phyloP scores from a whole-genome alignment of 2,797 vertebrate genomes.

The Alosa sapidissima region DNA sequence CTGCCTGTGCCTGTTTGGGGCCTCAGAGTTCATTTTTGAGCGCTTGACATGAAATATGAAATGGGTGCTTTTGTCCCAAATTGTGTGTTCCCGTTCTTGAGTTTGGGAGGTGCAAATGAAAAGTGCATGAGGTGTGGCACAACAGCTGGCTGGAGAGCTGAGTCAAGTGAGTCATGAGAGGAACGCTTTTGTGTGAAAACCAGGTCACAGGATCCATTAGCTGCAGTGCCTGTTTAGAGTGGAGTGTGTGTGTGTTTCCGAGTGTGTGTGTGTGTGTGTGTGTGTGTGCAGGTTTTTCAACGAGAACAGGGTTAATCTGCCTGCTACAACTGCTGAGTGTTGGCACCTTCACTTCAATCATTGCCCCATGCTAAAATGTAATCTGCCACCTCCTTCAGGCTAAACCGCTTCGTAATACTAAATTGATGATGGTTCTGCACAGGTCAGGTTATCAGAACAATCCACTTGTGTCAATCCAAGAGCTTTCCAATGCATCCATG shows the following conservation, averaged over 20 bases:
- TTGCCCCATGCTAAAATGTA: not conserved
- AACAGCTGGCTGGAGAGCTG: conserved; percentile 3
- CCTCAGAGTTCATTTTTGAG: not conserved
- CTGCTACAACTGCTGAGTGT: not conserved
- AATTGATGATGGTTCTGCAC: not conserved
- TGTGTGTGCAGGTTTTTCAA: not conserved
- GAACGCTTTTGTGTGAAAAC: not conserved
- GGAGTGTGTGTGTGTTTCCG: not conserved
- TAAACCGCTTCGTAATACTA: not conserved
- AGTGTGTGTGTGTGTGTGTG: conserved; percentile 1
- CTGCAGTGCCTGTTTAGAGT: not conserved
- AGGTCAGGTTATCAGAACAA: not conserved
- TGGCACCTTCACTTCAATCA: not conserved
- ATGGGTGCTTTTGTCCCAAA: not conserved
- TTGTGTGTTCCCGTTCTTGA: not conserved
- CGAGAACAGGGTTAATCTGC: conserved; percentile 12
- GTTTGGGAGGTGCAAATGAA: conserved; percentile 3
- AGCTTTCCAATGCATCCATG: not conserved
- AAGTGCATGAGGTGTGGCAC: not conserved
- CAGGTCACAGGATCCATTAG: conserved; percentile 21
- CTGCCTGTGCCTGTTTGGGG: not conserved
- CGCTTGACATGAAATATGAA: not conserved
- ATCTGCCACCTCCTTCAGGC: conserved; percentile 11
- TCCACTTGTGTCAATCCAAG: not conserved
- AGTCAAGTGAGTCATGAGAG: not conserved